Percentiles rank a stretch among this genome's conserved stretches.
These are phyloP conservation scores for Pelodytes ibericus DNA, from an alignment of 2,797 vertebrate species.

Conservation along the genomic window DNA sequence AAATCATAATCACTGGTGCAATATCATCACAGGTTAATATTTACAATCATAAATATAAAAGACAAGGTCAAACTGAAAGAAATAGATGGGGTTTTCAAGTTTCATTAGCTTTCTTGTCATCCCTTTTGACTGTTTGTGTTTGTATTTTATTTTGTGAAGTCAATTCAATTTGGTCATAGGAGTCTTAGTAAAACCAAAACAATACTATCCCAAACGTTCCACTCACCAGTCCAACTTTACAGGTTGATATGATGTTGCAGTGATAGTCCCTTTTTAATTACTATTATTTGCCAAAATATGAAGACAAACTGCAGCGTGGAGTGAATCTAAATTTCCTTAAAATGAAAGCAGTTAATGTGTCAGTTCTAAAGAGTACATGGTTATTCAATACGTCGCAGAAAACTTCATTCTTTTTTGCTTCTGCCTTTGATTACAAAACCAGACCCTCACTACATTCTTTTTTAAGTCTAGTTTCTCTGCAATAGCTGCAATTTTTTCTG, in stretches of 20 bases:
- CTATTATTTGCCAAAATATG: slow-evolving; percentile 33
- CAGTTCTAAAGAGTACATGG: slow-evolving; percentile 42
- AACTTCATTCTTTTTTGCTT: slow-evolving; percentile 96
- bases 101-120: slow-evolving; percentile 55
- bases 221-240: slow-evolving; percentile 56
- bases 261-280: slow-evolving; percentile 36
- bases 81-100: slow-evolving; percentile 70
- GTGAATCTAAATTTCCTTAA: slow-evolving; percentile 46
- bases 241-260: slow-evolving; percentile 44
- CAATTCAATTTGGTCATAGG: slow-evolving; percentile 53
- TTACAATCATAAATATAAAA: slow-evolving; percentile 84
- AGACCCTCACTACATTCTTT: slow-evolving; percentile 92
- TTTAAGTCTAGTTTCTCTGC: slow-evolving; percentile 93
- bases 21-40: slow-evolving; percentile 78
- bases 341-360: slow-evolving; percentile 47
- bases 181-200: slow-evolving; percentile 46
- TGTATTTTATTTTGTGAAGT: slow-evolving; percentile 71
- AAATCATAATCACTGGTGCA: slow-evolving; percentile 65
- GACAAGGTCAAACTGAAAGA: slow-evolving; percentile 70
- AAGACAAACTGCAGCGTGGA: slow-evolving; percentile 35
- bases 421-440: slow-evolving; percentile 94
- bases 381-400: slow-evolving; percentile 84
- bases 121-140: slow-evolving; percentile 60
- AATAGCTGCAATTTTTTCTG: slow-evolving; percentile 91
- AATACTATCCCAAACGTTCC: slow-evolving; percentile 49